A percentile compares a stretch with the other conserved stretches of the same genome.
Evolutionary conservation across 1,140 invertebrate species (phyloP).

Genomic region (Drosophila bipectinata): DNA sequence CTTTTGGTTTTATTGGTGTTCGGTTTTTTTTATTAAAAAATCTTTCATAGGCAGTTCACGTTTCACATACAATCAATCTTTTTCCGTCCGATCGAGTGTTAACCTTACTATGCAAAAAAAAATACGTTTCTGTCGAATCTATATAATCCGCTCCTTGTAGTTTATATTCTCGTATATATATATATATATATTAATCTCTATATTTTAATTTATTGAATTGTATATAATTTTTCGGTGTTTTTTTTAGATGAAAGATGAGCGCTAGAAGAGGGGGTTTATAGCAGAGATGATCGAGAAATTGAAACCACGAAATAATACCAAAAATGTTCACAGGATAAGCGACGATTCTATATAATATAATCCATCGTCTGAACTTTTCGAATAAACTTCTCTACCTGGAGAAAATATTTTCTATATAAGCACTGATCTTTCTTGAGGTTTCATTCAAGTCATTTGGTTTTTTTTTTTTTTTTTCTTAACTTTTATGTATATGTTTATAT

Average conservation of each 20-base stretch:
- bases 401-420: constrained; percentile 35
- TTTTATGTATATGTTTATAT: constrained; percentile 49
- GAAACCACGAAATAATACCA: constrained; percentile 51
- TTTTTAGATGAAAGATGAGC: constrained; percentile 37
- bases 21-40: constrained; percentile 48
- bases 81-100: constrained; percentile 38
- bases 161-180: constrained; percentile 12
- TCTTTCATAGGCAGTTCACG: constrained; percentile 77
- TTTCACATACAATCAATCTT: constrained; percentile 60
- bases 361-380: constrained; percentile 3
- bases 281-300: constrained; percentile 38
- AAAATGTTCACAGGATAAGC: constrained; percentile 41
- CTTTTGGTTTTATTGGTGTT: constrained; percentile 29
- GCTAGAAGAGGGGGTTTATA: constrained; percentile 18
- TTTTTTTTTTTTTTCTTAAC: constrained; percentile 20
- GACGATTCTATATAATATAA: constrained; percentile 10
- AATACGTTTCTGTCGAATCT: constrained; percentile 16
- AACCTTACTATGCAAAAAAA: constrained; percentile 42
- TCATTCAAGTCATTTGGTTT: constrained; percentile 44
- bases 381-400: constrained; percentile 35
- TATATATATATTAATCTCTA: constrained; percentile 31
- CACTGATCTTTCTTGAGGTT: constrained; percentile 54
- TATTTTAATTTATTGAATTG: constrained; percentile 45
- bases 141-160: constrained; percentile 9
- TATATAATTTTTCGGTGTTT: constrained; percentile 56